phyloP scores from a whole-genome alignment of 2,888 invertebrate species.

The Euphydryas editha region DNA sequence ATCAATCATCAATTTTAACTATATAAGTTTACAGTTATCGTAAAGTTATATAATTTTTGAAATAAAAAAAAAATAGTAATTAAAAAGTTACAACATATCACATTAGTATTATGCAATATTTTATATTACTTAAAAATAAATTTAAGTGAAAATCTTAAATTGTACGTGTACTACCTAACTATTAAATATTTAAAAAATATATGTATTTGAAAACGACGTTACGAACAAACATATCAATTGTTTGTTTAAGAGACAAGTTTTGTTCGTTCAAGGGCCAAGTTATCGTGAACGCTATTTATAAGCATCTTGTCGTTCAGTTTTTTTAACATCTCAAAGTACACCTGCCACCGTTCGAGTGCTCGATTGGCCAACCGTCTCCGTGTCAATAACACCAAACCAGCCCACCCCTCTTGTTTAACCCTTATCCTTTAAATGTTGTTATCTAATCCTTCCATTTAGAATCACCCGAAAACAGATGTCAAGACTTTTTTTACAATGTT shows the following conservation, averaged over 20 bases:
- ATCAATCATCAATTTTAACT: too few relatives aligned
- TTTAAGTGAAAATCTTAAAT: neutral
- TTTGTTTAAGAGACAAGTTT: constrained; percentile 39
- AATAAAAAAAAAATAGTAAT: too few relatives aligned
- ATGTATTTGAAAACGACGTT: neutral
- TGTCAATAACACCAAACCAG: constrained; percentile 71
- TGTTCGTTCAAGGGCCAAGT: constrained; percentile 18
- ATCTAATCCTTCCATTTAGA: constrained; percentile 41
- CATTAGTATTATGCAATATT: too few relatives aligned
- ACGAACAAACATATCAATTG: constrained; percentile 18
- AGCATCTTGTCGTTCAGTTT: constrained; percentile 57
- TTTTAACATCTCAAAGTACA: constrained; percentile 56
- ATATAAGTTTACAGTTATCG: too few relatives aligned
- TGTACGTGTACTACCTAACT: neutral
- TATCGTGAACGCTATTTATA: constrained; percentile 73
- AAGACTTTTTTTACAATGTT: neutral
- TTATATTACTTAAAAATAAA: too few relatives aligned
- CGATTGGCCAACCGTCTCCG: constrained; percentile 63
- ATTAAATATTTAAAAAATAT: neutral
- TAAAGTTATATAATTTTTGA: too few relatives aligned
- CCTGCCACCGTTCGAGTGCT: constrained; percentile 59
- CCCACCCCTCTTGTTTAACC: constrained; percentile 72
- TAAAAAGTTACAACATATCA: too few relatives aligned
- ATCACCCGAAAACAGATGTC: constrained; percentile 35
- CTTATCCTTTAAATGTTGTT: constrained; percentile 57